Percentiles rank a stretch among this genome's conserved stretches.
phyloP scores from a whole-genome alignment of 2,888 invertebrate genomes.

The Leptarthrus brevirostris region DNA sequence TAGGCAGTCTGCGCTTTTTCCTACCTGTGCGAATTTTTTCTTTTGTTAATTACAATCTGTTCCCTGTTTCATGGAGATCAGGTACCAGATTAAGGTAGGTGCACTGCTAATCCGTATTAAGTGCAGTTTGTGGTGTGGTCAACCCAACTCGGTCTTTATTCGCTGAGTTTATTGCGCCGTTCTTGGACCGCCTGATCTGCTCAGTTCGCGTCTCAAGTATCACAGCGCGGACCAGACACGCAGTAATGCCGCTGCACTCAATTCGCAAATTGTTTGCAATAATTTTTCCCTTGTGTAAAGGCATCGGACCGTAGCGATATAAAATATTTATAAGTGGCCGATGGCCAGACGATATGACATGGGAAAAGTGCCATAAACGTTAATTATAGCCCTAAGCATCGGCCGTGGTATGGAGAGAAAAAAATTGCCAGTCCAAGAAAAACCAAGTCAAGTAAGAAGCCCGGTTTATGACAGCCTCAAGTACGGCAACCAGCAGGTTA shows the following conservation, averaged over 20 bases:
- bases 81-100: neutral
- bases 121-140: too few species aligned
- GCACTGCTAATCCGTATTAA: too few species aligned
- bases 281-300: too few species aligned
- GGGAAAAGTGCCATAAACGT: slow-evolving; percentile 30
- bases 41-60: slow-evolving; percentile 20
- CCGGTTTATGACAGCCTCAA: neutral
- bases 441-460: neutral
- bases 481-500: neutral
- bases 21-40: neutral
- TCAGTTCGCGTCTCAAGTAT: too few species aligned
- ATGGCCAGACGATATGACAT: slow-evolving; percentile 25
- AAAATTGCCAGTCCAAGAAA: neutral
- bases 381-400: slow-evolving; percentile 1
- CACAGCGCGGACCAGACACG: too few species aligned
- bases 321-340: slow-evolving; percentile 29
- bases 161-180: too few species aligned
- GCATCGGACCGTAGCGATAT: neutral
- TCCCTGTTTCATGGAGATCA: neutral
- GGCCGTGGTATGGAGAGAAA: neutral
- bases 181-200: too few species aligned
- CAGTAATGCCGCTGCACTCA: too few species aligned
- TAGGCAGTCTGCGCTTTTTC: neutral
- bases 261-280: too few species aligned
- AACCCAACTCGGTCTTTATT: too few species aligned